These are phyloP conservation scores for Ganaspis sp. DNA, from an alignment of 1,140 invertebrate genomes.

Conservation along the genomic window DNA sequence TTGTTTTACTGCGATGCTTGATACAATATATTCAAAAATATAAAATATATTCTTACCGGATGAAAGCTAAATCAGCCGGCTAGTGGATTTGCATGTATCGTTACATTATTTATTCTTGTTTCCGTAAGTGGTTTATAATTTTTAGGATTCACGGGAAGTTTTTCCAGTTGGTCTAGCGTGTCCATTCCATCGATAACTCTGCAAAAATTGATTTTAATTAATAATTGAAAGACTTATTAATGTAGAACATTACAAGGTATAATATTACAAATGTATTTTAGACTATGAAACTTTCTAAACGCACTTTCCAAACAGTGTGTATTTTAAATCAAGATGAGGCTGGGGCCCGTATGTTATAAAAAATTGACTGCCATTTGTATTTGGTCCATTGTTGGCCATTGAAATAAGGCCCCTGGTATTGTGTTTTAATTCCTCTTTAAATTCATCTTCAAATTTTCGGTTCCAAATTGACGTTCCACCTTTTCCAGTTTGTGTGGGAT, in stretches of 20 bases:
- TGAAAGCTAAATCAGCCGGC: conserved; percentile 79
- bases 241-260: no score
- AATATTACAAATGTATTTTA: no score
- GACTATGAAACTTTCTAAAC: conserved; percentile 57
- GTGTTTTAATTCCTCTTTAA: conserved; percentile 96
- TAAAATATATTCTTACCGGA: background rate
- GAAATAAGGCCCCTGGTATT: conserved; percentile 91
- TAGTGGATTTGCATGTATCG: conserved; percentile 97
- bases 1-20: no score
- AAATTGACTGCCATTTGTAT: conserved; percentile 99
- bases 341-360: conserved; percentile 96
- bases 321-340: conserved; percentile 97
- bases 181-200: conserved; percentile 99
- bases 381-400: conserved; percentile 99
- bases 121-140: conserved; percentile 91
- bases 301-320: conserved; percentile 97
- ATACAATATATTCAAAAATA: background rate
- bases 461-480: conserved; percentile 95
- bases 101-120: conserved; percentile 90
- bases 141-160: conserved; percentile 95
- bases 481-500: conserved; percentile 96
- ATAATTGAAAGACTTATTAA: conserved; percentile 30
- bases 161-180: conserved; percentile 96
- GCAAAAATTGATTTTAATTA: conserved; percentile 69
- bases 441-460: conserved; percentile 96